Evolutionary conservation across 1,140 invertebrate genomes (phyloP), one percentile per base, ranked within the genome.

Genomic region (Aphelinus atriplicis): DNA sequence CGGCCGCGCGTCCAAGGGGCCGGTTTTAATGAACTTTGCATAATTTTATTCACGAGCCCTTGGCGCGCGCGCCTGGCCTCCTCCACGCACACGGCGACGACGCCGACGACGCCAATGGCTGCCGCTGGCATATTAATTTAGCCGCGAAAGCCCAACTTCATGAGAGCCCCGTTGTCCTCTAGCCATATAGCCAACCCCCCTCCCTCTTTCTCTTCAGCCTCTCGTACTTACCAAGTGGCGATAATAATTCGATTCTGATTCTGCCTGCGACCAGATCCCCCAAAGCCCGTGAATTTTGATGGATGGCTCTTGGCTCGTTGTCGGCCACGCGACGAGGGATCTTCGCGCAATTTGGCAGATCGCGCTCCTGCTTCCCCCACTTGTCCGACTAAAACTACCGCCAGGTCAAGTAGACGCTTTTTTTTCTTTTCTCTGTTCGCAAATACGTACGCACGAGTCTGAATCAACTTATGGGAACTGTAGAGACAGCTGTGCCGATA

Each of bases 11-110:
- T 73, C 75, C 75, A 77, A 78, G 78, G 75, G 78, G 71, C 76
- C 66, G 73, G 72, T 78, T 81, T 81, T 81, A 81, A 81, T 81
- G 78, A 81, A 81, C 77, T 81, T 81, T 81, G 78, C 80, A 81
- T 81, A 81, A 81, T 81, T 67, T 81, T 79, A 78, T 81, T 81
- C 76, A 72, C 75, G 73, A 80, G 76, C 77, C 77, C 75, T 74
- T 75, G 26, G 26, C 26, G 26, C 56, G 76, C 76, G 60, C 75
- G 76, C 76, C 78, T 78, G 69, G 78, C 74, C 67, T 69, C 43
- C 45, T 9, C 43, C n/a, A 42, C n/a, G 46, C 57, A 26, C 26
- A 26, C 26, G 26, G 26, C 26, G 26, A 26, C 26, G 26, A 26
- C 26, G 26, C 26, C 26, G 26, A 26, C 26, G 26, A 26, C 26